A percentile compares a stretch with the other conserved stretches of the same genome.
Evolutionary conservation across 2,888 invertebrate genomes (phyloP).

Genomic region (Oscheius myriophilus): DNA sequence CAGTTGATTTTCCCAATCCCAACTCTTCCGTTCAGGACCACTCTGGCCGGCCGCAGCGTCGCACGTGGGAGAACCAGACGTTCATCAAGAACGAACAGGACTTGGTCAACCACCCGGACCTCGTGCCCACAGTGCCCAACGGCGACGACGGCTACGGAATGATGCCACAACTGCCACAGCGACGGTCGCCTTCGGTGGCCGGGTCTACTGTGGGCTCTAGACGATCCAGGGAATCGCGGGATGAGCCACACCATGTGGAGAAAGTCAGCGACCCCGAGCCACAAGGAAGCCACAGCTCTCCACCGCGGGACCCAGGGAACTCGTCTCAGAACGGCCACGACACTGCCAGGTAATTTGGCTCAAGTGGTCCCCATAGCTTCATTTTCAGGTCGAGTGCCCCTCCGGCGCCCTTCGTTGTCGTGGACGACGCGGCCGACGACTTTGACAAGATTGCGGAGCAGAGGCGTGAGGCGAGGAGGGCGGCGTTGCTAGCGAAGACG

Average conservation of each 20-base stretch:
- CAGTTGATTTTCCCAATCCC: too few relatives aligned
- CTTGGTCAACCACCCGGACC: constrained; percentile 58
- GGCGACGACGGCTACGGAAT: constrained; percentile 30
- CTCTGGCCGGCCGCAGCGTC: constrained; percentile 44
- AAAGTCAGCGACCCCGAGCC: constrained; percentile 21
- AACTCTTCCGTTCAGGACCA: constrained; percentile 22
- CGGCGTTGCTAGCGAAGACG: constrained; percentile 65
- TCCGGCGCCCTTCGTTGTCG: constrained; percentile 25
- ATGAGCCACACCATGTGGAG: not conserved
- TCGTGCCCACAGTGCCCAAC: constrained; percentile 52
- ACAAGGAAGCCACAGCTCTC: constrained; percentile 15
- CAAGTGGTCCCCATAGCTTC: too few relatives aligned
- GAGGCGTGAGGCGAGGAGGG: constrained; percentile 63
- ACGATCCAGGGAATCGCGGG: constrained; percentile 17
- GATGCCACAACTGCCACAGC: constrained; percentile 5
- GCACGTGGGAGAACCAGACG: constrained; percentile 66
- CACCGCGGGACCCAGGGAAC: constrained; percentile 20
- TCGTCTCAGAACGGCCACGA: constrained; percentile 9
- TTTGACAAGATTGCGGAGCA: constrained; percentile 58
- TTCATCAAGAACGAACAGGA: constrained; percentile 62
- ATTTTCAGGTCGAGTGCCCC: constrained; percentile 15
- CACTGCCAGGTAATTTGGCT: not conserved
- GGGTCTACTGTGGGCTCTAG: constrained; percentile 1
- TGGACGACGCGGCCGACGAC: constrained; percentile 48
- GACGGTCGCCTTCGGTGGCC: constrained; percentile 22